These are phyloP conservation scores for Homarus gammarus DNA, from an alignment of 2,888 invertebrate genomes.

Conservation along the genomic window DNA sequence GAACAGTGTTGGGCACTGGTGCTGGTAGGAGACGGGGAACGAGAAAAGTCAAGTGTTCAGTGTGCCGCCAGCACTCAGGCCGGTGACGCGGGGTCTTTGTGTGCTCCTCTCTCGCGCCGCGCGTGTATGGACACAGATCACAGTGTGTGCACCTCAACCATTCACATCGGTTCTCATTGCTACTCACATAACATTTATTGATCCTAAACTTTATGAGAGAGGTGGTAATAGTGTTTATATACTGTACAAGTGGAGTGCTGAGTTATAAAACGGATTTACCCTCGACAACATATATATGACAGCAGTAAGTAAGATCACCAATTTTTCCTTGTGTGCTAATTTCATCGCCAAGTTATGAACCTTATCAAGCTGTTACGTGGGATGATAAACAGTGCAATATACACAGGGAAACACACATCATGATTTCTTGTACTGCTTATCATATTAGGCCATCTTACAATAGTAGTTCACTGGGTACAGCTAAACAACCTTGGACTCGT, in stretches of 20 bases:
- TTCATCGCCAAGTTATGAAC: too few species aligned
- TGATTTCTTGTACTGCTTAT: not conserved
- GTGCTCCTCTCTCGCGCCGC: conserved; percentile 28
- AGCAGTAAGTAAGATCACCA: too few species aligned
- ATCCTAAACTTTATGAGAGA: not conserved
- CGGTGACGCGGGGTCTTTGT: conserved; percentile 17
- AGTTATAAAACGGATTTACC: too few species aligned
- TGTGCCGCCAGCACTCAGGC: conserved; percentile 52
- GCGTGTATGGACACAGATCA: conserved; percentile 38
- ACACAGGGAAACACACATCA: too few species aligned
- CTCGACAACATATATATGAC: too few species aligned
- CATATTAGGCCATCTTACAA: not conserved
- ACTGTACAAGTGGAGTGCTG: not conserved
- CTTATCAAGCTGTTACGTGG: too few species aligned
- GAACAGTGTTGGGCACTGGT: conserved; percentile 35
- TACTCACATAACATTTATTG: not conserved
- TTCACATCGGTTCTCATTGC: not conserved
- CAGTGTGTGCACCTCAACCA: not conserved
- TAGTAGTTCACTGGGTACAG: not conserved
- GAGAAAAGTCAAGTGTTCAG: conserved; percentile 27
- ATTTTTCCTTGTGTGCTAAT: too few species aligned
- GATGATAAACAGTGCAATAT: too few species aligned
- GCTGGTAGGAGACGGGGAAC: conserved; percentile 19
- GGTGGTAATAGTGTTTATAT: not conserved
- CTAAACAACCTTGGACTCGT: not conserved